A percentile compares a stretch with the other conserved stretches of the same genome.
Conservation (phyloP, 2,797 vertebrate species). For the Cynodonichthys magdalenae region DNA sequence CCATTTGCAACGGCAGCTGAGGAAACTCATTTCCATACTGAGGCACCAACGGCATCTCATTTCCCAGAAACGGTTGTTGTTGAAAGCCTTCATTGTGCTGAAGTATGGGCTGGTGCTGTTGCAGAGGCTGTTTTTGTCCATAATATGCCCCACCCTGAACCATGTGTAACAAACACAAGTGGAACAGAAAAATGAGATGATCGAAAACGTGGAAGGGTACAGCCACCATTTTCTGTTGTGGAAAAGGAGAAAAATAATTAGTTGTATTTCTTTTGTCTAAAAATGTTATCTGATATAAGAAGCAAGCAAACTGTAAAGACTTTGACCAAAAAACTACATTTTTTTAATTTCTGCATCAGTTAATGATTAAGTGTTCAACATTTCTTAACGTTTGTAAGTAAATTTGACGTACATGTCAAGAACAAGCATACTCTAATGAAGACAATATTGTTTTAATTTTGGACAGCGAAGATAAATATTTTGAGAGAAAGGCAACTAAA, state of each 20-base stretch:
- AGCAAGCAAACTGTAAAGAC: too few relatives aligned
- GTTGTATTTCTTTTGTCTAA: too few relatives aligned
- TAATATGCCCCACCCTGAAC: conserved; percentile 88
- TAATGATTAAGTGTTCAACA: too few relatives aligned
- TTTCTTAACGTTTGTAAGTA: too few relatives aligned
- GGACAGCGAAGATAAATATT: too few relatives aligned
- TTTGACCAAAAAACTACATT: too few relatives aligned
- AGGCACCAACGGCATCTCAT: conserved; percentile 87
- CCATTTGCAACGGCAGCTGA: conserved; percentile 86
- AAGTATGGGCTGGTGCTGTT: conserved; percentile 88
- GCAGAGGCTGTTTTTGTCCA: conserved; percentile 88
- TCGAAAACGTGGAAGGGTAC: conserved; percentile 60
- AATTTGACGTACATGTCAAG: too few relatives aligned
- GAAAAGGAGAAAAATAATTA: conserved; percentile 18
- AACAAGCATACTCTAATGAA: too few relatives aligned
- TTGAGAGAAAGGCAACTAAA: too few relatives aligned
- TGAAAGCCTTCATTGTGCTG: conserved; percentile 89
- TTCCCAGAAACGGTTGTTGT: conserved; percentile 87
- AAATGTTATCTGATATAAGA: too few relatives aligned
- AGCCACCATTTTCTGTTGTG: conserved; percentile 79
- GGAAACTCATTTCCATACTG: conserved; percentile 91
- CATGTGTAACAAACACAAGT: conserved; percentile 75
- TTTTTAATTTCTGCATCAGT: too few relatives aligned
- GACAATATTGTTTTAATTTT: too few relatives aligned
- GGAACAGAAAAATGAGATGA: conserved; percentile 77